phyloP scores from a whole-genome alignment of 2,113 vertebrate species.

The Megalops atlanticus region DNA sequence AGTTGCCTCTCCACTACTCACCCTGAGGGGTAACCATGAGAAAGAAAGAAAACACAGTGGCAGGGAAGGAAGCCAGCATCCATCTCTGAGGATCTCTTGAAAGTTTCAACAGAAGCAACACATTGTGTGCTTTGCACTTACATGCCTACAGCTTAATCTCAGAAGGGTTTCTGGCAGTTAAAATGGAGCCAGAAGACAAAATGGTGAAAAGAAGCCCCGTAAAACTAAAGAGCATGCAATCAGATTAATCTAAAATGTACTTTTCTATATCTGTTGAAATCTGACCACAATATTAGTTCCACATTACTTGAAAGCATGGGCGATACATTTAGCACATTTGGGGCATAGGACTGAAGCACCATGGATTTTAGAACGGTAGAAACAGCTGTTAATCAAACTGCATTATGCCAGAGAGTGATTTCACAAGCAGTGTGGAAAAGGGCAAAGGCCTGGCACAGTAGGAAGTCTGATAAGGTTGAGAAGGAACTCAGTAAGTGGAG shows the following conservation, averaged over 20 bases:
- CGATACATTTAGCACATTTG: not conserved
- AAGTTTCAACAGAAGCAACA: not conserved
- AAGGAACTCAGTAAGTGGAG: slow-evolving; percentile 27
- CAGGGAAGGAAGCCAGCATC: not conserved
- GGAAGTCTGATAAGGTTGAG: slow-evolving; percentile 47
- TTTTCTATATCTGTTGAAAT: not conserved
- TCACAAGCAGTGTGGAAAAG: not conserved
- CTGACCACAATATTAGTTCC: not conserved
- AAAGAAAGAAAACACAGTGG: not conserved
- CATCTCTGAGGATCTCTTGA: not conserved
- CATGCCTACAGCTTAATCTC: not conserved
- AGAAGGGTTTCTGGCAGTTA: not conserved
- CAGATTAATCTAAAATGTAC: not conserved
- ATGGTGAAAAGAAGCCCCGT: too few relatives aligned
- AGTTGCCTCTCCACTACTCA: too few relatives aligned
- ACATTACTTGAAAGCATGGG: not conserved
- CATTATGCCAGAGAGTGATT: not conserved
- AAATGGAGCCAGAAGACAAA: not conserved
- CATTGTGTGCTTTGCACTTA: not conserved
- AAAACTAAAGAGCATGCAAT: not conserved
- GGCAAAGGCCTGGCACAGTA: slow-evolving; percentile 27
- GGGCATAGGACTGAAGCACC: not conserved
- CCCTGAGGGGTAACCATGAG: not conserved
- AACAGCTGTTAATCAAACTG: not conserved
- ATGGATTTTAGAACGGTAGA: not conserved